Evolutionary conservation across 2,888 invertebrate genomes (phyloP), one percentile per base, ranked within the genome.

Genomic region (Oligia latruncula): DNA sequence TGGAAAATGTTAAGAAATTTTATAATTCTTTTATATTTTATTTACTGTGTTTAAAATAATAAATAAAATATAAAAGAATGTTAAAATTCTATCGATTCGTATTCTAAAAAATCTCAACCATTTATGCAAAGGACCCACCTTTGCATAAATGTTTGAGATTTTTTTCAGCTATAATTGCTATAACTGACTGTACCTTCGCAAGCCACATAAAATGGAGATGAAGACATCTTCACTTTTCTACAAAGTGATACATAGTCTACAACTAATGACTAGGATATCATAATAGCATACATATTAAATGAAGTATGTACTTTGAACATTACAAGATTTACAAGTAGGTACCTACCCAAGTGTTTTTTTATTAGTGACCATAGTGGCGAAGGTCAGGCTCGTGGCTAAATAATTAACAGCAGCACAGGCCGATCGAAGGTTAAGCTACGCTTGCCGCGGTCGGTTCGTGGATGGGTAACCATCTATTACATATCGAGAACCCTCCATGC

Each of bases 251-350:
- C 35, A 60, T 52, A 23, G 40, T 43, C 6, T 40, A 52, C 15
- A 62, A 70, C 0, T 40, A 17, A 77, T 66, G 13, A 58, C 29
- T 46, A 52, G 35, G 11, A 29, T 1, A 81, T 29, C 70, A 60
- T 82, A 70, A 82, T 70, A 60, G 71, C 35, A n/a, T 8, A 66
- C 35, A 66, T 73, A 71, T 67, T 71, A 68, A 40, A 64, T 52
- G 49, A 74, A 86, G 15, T 62, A 71, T 67, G 29, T 68, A 78
- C n/a, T 71, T 78, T 29, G 20, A 83, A 55, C 17, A 55, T 62
- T 49, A 49, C 52, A 65, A 81, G 40, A 15, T 29, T 46, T 58
- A 62, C 62, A 77, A 70, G 40, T 60, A 60, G 15, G 1, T 11
- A 29, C 35, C 0, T 11, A 29, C 35, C 0, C 35, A 76, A 58